Percentiles rank a stretch among this genome's conserved stretches.
Evolutionary conservation across 1,140 invertebrate species (phyloP).

Genomic region (Rhopalosiphum padi): DNA sequence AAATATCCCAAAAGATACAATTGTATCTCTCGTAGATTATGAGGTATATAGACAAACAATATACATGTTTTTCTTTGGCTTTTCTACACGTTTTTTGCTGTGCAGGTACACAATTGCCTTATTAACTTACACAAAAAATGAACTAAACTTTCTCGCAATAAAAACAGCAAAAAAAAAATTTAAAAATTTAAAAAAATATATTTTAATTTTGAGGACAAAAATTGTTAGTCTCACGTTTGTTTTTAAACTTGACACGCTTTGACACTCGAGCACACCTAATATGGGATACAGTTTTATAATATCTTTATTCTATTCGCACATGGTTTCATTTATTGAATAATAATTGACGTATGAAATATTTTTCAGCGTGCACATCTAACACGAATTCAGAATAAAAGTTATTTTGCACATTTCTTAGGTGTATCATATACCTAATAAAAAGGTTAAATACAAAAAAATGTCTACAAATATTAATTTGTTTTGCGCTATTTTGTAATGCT

Average conservation of each 20-base stretch:
- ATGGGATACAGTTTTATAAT: background rate
- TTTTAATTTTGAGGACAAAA: background rate
- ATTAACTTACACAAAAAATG: background rate
- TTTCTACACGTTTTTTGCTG: slow-evolving; percentile 54
- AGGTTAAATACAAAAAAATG: background rate
- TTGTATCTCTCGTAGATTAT: slow-evolving; percentile 42
- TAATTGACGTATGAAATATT: background rate
- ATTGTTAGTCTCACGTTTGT: background rate
- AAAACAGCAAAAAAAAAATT: background rate
- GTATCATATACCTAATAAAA: background rate
- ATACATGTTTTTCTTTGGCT: slow-evolving; percentile 44
- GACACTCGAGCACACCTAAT: slow-evolving; percentile 29
- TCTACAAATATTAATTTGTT: background rate
- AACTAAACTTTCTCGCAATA: background rate
- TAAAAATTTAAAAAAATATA: background rate
- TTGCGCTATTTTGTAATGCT: background rate
- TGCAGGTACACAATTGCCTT: background rate
- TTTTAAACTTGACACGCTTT: slow-evolving; percentile 5
- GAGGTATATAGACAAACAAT: slow-evolving; percentile 17
- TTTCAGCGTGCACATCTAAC: background rate
- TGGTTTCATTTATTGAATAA: background rate
- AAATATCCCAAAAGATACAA: slow-evolving; percentile 51
- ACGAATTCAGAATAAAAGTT: background rate
- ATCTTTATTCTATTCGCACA: slow-evolving; percentile 3
- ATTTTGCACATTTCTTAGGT: background rate